phyloP scores from a whole-genome alignment of 2,888 invertebrate species.

The Cheilosia vernalis region DNA sequence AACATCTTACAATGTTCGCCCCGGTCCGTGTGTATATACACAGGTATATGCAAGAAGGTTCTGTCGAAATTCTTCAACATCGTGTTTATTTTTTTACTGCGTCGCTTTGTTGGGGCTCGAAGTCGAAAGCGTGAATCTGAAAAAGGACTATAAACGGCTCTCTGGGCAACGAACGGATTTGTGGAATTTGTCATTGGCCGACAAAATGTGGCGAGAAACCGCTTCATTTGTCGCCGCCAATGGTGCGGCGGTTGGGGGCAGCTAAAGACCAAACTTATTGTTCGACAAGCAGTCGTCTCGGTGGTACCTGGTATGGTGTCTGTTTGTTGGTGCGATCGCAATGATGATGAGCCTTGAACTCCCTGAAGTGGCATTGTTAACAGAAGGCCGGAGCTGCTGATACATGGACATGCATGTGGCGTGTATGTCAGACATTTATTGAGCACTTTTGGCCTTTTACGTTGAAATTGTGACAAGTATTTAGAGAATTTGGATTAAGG shows the following conservation, averaged over 20 bases:
- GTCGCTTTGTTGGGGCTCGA: not conserved
- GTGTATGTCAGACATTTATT: slow-evolving; percentile 58
- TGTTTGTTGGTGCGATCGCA: not conserved
- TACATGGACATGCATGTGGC: slow-evolving; percentile 41
- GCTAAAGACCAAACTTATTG: slow-evolving; percentile 20
- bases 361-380: slow-evolving; percentile 55
- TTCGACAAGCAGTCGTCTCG: slow-evolving; percentile 6
- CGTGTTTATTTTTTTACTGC: slow-evolving; percentile 27
- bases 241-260: not conserved
- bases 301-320: not conserved
- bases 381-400: slow-evolving; percentile 16
- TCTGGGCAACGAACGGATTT: slow-evolving; percentile 42
- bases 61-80: slow-evolving; percentile 51
- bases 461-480: slow-evolving; percentile 39
- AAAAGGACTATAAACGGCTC: slow-evolving; percentile 11
- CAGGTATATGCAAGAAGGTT: slow-evolving; percentile 15
- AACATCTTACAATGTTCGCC: slow-evolving; percentile 65
- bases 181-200: slow-evolving; percentile 62
- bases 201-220: slow-evolving; percentile 50
- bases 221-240: slow-evolving; percentile 37
- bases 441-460: slow-evolving; percentile 47
- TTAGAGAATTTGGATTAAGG: slow-evolving; percentile 53
- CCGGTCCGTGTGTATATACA: too few relatives aligned
- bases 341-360: slow-evolving; percentile 66
- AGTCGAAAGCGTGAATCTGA: not conserved